These are phyloP conservation scores for Menura novaehollandiae DNA, from an alignment of 2,113 vertebrate genomes.

Conservation along the genomic window DNA sequence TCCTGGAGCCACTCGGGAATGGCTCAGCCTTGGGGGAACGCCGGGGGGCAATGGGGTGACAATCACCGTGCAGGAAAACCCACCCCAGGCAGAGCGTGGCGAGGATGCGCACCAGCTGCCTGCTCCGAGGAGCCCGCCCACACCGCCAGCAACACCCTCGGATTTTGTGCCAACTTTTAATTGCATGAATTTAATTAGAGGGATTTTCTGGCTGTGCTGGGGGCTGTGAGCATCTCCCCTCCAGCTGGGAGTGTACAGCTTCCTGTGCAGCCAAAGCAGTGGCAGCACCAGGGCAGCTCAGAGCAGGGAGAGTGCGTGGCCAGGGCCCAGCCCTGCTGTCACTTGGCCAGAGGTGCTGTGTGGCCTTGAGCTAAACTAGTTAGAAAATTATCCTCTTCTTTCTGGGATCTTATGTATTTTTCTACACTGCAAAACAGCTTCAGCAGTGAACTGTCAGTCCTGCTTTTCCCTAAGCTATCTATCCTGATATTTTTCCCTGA, in stretches of 20 bases:
- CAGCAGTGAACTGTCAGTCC: not conserved
- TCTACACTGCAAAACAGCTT: not conserved
- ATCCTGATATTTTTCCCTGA: too few species aligned
- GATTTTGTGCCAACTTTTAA: constrained; percentile 1
- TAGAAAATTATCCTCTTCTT: rapidly evolving
- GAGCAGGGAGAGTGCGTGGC: rapidly evolving
- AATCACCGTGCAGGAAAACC: rapidly evolving
- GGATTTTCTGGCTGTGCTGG: not conserved
- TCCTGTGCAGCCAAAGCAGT: not conserved
- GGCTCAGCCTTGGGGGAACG: not conserved
- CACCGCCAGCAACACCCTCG: not conserved
- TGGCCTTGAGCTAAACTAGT: not conserved
- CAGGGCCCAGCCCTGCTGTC: not conserved
- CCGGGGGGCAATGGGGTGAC: not conserved
- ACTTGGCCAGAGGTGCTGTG: not conserved
- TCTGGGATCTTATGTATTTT: not conserved
- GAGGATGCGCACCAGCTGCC: not conserved
- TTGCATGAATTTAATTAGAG: not conserved
- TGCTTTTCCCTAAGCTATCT: not conserved
- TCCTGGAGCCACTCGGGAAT: not conserved
- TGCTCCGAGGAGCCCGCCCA: not conserved
- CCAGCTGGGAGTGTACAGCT: not conserved
- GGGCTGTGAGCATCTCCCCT: not conserved
- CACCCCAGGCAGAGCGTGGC: rapidly evolving
- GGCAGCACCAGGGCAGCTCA: not conserved